phyloP scores from a whole-genome alignment of 1,140 invertebrate genomes.

The Zaprionus camerounensis region DNA sequence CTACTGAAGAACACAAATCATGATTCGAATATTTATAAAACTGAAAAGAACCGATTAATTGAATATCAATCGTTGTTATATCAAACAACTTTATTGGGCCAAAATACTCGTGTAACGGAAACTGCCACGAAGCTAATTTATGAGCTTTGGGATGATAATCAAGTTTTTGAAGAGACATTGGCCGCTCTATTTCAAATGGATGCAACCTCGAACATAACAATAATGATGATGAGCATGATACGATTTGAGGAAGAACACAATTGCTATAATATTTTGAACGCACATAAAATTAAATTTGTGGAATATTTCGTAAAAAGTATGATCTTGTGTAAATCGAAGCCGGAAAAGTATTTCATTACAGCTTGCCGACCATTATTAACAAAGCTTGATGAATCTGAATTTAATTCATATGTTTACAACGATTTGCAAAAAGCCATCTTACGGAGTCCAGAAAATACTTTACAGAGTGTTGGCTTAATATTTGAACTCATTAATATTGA shows the following conservation, averaged over 20 bases:
- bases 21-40: constrained; percentile 67
- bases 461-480: constrained; percentile 91
- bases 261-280: constrained; percentile 80
- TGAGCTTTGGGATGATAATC: constrained; percentile 69
- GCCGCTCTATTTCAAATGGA: constrained; percentile 65
- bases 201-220: constrained; percentile 51
- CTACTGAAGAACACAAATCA: constrained; percentile 58
- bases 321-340: constrained; percentile 92
- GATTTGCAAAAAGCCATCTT: constrained; percentile 96
- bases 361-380: constrained; percentile 88
- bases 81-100: constrained; percentile 58
- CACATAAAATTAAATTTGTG: constrained; percentile 85
- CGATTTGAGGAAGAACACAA: constrained; percentile 46
- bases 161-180: constrained; percentile 58
- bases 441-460: constrained; percentile 96
- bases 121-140: constrained; percentile 70
- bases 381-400: constrained; percentile 89
- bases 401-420: constrained; percentile 91
- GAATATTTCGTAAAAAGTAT: constrained; percentile 92
- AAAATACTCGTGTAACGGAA: constrained; percentile 64
- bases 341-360: constrained; percentile 88
- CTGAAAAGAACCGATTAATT: constrained; percentile 66
- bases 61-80: constrained; percentile 72
- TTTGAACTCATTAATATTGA: constrained; percentile 90
- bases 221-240: constrained; percentile 66